Conservation (phyloP, 2,113 vertebrate species). For the Amphilophus citrinellus region DNA sequence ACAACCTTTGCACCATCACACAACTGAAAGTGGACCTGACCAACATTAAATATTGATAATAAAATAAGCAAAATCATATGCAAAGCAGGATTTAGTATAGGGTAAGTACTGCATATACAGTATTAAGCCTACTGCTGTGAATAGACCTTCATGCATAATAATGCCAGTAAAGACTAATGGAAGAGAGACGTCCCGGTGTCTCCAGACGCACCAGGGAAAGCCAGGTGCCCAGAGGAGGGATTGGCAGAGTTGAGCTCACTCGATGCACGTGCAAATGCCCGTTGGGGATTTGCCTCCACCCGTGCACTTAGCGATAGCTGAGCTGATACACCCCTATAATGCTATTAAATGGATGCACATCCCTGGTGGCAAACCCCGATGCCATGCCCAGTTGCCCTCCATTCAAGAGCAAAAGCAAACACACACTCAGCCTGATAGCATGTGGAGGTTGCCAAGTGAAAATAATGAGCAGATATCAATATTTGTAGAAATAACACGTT, state of each 20-base stretch:
- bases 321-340: conserved; percentile 64
- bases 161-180: conserved; percentile 42
- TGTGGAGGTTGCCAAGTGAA: conserved; percentile 34
- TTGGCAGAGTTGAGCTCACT: conserved; percentile 39
- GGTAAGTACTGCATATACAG: conserved; percentile 11
- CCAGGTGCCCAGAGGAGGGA: conserved; percentile 45
- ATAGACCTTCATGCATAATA: conserved; percentile 54
- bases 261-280: conserved; percentile 35
- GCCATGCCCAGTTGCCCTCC: conserved; percentile 39
- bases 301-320: conserved; percentile 33
- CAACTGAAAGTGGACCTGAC: conserved; percentile 12
- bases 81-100: conserved; percentile 15
- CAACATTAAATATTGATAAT: conserved; percentile 62
- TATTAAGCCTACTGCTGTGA: conserved; percentile 7
- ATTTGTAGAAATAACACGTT: conserved; percentile 34
- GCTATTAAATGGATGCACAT: conserved; percentile 57
- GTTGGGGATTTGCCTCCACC: conserved; percentile 47
- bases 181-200: conserved; percentile 41
- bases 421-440: conserved; percentile 35
- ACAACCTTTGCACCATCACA: conserved; percentile 4
- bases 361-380: conserved; percentile 44
- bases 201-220: conserved; percentile 20
- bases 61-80: conserved; percentile 32
- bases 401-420: conserved; percentile 47
- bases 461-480: conserved; percentile 49